phyloP scores from a whole-genome alignment of 2,888 invertebrate genomes.

The Helicoverpa assulta region DNA sequence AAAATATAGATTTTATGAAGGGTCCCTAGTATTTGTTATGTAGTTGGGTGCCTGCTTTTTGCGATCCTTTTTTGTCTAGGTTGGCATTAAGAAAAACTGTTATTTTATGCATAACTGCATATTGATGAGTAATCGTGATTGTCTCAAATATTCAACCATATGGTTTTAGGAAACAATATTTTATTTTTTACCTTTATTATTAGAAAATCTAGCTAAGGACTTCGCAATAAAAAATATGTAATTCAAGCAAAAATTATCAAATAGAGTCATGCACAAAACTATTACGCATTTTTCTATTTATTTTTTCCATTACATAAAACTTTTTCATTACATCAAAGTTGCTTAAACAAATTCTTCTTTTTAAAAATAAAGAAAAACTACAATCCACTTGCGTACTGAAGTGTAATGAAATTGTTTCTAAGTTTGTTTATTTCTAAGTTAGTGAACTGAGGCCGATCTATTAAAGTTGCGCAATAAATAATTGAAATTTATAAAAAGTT shows the following conservation, averaged over 20 bases:
- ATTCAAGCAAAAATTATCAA: background rate
- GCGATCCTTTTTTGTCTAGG: background rate
- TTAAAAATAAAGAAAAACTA: constrained; percentile 27
- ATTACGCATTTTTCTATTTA: background rate
- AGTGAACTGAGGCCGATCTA: constrained; percentile 32
- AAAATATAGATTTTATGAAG: constrained; percentile 29
- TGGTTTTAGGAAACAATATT: too few species aligned
- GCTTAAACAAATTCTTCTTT: constrained; percentile 37
- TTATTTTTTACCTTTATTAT: too few species aligned
- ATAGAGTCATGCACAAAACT: constrained; percentile 22
- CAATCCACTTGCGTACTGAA: constrained; percentile 58
- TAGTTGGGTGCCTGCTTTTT: background rate
- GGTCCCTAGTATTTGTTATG: background rate
- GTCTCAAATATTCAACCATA: too few species aligned
- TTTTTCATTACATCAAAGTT: constrained; percentile 48
- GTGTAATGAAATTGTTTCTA: constrained; percentile 29
- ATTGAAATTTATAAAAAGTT: constrained; percentile 38
- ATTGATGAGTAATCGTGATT: too few species aligned
- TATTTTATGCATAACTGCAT: background rate
- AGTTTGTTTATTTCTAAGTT: constrained; percentile 40
- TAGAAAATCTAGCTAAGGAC: background rate
- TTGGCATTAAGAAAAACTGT: background rate
- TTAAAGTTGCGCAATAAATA: constrained; percentile 53
- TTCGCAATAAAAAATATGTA: background rate
- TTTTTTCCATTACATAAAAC: constrained; percentile 34